These are phyloP conservation scores for Danaus melanippus DNA, from an alignment of 1,140 invertebrate species.

Conservation along the genomic window DNA sequence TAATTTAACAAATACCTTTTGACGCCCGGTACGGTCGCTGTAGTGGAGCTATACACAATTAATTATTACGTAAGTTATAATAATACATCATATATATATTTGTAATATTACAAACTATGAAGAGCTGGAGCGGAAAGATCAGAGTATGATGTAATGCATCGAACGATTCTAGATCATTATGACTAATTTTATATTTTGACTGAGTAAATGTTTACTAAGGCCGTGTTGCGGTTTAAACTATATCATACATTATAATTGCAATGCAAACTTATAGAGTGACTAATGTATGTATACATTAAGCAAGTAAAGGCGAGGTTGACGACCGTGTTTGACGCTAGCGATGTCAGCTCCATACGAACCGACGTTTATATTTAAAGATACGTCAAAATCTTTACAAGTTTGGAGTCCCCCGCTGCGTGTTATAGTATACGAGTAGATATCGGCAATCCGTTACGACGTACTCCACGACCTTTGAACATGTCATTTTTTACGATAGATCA, in stretches of 20 bases:
- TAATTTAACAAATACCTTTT: too few relatives aligned
- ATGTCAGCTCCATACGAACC: constrained; percentile 35
- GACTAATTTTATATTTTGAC: constrained; percentile 35
- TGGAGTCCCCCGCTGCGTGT: constrained; percentile 20
- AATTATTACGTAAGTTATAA: too few relatives aligned
- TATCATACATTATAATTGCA: constrained; percentile 43
- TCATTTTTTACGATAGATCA: constrained; percentile 40
- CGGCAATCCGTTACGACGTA: constrained; percentile 33
- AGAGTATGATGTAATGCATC: constrained; percentile 10
- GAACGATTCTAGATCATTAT: constrained; percentile 9
- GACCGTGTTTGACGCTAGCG: constrained; percentile 56
- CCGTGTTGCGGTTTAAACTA: constrained; percentile 32
- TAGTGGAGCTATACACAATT: too few relatives aligned
- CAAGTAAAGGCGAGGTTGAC: constrained; percentile 55
- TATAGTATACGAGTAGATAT: constrained; percentile 8
- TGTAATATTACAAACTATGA: too few relatives aligned
- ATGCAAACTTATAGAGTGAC: constrained; percentile 44
- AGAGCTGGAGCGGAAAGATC: background rate
- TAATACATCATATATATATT: too few relatives aligned
- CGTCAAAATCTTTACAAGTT: constrained; percentile 30
- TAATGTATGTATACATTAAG: constrained; percentile 58
- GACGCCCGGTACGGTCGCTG: too few relatives aligned
- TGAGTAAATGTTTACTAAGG: constrained; percentile 27
- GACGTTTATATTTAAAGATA: constrained; percentile 31
- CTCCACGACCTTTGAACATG: constrained; percentile 27